phyloP scores from a whole-genome alignment of 1,140 invertebrate genomes.

The Xylocopa sonorina region DNA sequence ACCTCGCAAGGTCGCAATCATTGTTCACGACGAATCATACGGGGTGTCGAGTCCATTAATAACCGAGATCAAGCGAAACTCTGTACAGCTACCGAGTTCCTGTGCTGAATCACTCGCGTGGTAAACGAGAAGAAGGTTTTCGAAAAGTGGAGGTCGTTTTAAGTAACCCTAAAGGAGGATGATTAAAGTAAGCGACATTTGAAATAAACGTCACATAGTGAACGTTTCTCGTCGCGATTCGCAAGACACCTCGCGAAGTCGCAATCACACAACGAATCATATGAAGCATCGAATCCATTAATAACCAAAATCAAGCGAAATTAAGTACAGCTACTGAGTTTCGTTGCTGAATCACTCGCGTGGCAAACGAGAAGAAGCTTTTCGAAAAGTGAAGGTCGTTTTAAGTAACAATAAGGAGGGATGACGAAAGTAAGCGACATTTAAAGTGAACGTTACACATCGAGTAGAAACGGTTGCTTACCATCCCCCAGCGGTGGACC shows the following conservation, averaged over 20 bases:
- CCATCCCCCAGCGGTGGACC: constrained; percentile 3
- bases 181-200: no score
- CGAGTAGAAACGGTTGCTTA: constrained; percentile 24
- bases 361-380: constrained; percentile 48
- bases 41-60: constrained; percentile 32
- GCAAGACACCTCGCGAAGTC: not conserved
- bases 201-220: no score
- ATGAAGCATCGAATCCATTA: constrained; percentile 27
- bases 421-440: no score
- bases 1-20: not conserved
- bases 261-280: not conserved
- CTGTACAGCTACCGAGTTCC: constrained; percentile 5
- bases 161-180: no score
- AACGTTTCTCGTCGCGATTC: no score
- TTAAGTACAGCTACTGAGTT: constrained; percentile 16
- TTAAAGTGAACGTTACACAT: constrained; percentile 39
- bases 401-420: no score
- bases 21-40: constrained; percentile 6
- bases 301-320: constrained; percentile 50
- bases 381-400: constrained; percentile 27
- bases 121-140: constrained; percentile 47
- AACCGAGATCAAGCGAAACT: constrained; percentile 49
- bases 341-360: constrained; percentile 45
- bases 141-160: constrained; percentile 28
- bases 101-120: constrained; percentile 46